Evolutionary conservation across 2,797 vertebrate species (phyloP).

Genomic region (Octomys mimax): DNA sequence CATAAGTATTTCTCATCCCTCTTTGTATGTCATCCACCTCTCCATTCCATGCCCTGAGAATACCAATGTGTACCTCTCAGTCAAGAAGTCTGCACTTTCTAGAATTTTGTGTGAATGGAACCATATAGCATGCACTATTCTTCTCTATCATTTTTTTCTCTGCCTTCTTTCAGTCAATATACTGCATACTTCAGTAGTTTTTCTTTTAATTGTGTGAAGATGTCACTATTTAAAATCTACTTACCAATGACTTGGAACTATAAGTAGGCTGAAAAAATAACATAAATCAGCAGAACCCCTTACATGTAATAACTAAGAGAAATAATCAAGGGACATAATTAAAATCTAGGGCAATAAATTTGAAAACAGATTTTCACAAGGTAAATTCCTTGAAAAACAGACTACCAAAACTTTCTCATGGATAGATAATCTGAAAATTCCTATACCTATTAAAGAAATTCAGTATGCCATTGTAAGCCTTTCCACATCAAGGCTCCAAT

Average conservation of each 20-base stretch:
- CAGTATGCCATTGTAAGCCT: not conserved
- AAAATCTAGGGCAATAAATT: not conserved
- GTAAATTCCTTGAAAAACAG: not conserved
- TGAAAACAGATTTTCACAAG: not conserved
- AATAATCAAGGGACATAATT: not conserved
- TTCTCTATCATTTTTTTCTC: not conserved
- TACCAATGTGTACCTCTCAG: not conserved
- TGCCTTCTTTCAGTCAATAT: not conserved
- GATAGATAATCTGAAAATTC: not conserved
- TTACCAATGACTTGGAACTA: not conserved
- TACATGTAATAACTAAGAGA: not conserved
- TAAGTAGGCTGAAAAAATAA: not conserved
- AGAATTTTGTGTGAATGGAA: slow-evolving; percentile 1
- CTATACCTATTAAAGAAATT: not conserved
- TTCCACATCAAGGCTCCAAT: not conserved
- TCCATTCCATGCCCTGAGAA: not conserved
- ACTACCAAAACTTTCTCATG: not conserved
- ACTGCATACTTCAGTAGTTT: not conserved
- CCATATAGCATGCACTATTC: not conserved
- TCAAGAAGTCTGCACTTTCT: not conserved
- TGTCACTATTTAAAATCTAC: not conserved
- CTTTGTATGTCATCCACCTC: not conserved
- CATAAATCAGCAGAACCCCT: not conserved
- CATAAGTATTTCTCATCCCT: not conserved
- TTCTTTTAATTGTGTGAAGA: not conserved